Conservation (phyloP, 2,797 vertebrate species). For the Lepus oiostolus region DNA sequence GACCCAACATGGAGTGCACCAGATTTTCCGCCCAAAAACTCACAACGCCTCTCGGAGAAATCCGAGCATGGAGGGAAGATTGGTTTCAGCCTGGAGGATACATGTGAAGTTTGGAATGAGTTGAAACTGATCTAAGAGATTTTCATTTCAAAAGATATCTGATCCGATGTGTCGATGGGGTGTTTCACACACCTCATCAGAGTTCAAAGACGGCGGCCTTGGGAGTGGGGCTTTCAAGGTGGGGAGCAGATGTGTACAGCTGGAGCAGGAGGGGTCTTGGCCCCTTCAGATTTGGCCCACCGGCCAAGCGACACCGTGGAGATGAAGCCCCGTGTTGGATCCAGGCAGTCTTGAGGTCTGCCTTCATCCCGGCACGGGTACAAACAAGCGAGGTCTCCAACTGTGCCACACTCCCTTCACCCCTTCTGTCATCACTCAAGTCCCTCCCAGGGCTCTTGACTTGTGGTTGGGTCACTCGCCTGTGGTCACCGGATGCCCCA, state of each 20-base stretch:
- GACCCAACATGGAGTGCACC: neutral
- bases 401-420: too few relatives aligned
- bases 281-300: constrained; percentile 20
- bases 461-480: neutral
- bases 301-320: neutral
- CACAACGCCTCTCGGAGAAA: neutral
- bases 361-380: neutral
- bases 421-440: neutral
- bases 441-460: neutral
- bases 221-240: constrained; percentile 68
- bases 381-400: neutral
- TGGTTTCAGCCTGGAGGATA: constrained; percentile 63
- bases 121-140: constrained; percentile 81
- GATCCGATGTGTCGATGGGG: constrained; percentile 78
- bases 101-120: constrained; percentile 81
- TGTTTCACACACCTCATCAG: constrained; percentile 80
- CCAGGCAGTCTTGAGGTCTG: neutral
- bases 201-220: constrained; percentile 79
- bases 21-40: constrained; percentile 2
- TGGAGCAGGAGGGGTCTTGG: neutral
- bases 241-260: constrained; percentile 80
- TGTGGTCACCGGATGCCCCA: neutral
- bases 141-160: constrained; percentile 83
- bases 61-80: constrained; percentile 41
- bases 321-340: constrained; percentile 1